Conservation (phyloP, 2,888 invertebrate species). For the Acanthococcus lagerstroemiae region DNA sequence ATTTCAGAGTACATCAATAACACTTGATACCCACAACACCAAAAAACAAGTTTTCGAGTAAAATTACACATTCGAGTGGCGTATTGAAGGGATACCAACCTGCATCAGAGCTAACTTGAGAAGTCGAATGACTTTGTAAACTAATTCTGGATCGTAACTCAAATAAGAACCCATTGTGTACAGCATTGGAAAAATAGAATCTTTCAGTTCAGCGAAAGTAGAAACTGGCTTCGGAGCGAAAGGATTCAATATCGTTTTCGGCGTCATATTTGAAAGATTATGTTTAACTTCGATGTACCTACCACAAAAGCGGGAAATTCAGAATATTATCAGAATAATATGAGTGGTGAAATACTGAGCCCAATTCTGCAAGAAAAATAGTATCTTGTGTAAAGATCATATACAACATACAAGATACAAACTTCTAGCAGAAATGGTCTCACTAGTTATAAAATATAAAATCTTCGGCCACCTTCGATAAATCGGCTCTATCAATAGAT, state of each 20-base stretch:
- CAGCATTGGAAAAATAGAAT: slow-evolving; percentile 74
- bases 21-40: no score
- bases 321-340: background rate
- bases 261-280: slow-evolving; percentile 9
- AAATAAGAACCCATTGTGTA: slow-evolving; percentile 76
- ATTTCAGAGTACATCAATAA: no score
- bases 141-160: slow-evolving; percentile 74
- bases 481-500: slow-evolving; percentile 74
- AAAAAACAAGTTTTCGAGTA: no score
- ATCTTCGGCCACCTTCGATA: slow-evolving; percentile 59
- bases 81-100: no score
- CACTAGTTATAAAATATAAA: no score
- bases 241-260: slow-evolving; percentile 41
- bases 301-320: background rate
- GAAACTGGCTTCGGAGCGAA: slow-evolving; percentile 57
- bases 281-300: slow-evolving; percentile 12
- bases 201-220: slow-evolving; percentile 60
- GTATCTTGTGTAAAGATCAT: no score
- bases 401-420: no score
- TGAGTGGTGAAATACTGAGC: no score
- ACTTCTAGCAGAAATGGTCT: no score
- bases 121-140: slow-evolving; percentile 68
- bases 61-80: no score
- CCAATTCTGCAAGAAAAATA: no score
- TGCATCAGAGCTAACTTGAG: slow-evolving; percentile 45